Base-by-base conservation (phyloP, 2,113 vertebrate species). In the Corythornis vintsioides region DNA sequence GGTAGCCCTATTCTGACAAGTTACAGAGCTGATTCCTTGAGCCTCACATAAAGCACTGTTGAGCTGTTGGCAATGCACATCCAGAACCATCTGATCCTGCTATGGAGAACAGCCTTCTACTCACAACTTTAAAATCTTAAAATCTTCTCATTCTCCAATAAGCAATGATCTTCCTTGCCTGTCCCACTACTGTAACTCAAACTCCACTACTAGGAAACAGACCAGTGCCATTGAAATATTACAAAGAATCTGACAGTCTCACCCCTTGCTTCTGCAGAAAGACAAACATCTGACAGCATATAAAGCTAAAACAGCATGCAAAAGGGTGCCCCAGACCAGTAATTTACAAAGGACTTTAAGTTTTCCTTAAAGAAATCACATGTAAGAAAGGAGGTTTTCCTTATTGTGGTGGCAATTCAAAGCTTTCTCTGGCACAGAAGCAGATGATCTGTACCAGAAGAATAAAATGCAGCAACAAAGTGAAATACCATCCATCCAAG, bases 291-390 rank as follows among this genome's bases (percentile, higher is more conserved):
- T 87, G 64, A 80, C 53, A 85, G 71, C 17, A n/a, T 33, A 35
- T 16, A 50, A n/a, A 92, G 72, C 56, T 57, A 31, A 90, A 70
- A 60, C 40, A 28, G 86, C 53, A 56, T 52, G 84, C 29, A n/a
- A 86, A 83, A 95, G 10, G 96, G 90, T 75, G 73, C 50, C 29
- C 31, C 70, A 63, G 63, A 83, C 42, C 87, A 75, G 89, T 81
- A 63, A 92, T 60, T 57, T 42, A 67, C 21, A 82, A 93, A 91
- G 15, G 55, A 75, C 15, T 43, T 20, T 31, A 14, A 21, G 35
- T 47, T 90, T 83, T 17, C 53, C 15, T 24, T 53, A 48, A 90
- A 91, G 26, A 74, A 88, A 86, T 26, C 56, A 42, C 59, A 40
- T 3, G 10, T n/a, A 31, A 74, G 64, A 45, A 48, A 71, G 20